Evolutionary conservation across 1,140 invertebrate species (phyloP), one percentile per base, ranked within the genome.

Genomic region (Sweltsa coloradensis): DNA sequence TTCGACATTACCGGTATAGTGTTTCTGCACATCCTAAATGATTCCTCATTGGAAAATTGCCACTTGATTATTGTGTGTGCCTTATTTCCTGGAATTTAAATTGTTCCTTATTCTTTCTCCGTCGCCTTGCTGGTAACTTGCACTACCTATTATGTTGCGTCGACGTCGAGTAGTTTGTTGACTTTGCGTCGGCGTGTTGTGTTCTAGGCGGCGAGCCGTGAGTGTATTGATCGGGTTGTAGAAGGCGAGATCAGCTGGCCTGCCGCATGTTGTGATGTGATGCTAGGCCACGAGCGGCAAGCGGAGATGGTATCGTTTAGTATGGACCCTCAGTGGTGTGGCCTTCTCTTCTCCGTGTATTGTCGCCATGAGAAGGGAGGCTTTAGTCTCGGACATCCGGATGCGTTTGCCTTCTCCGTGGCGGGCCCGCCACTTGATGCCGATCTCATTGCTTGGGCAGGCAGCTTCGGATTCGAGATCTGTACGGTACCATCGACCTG

Each of bases 321-420:
- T 13, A 31, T 53, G 34, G 51, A 53, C 25, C 51, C 51, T 7
- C 51, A 53, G 40, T 51, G 48, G 51, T 53, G 55, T 26, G 55
- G 55, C 11, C 48, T 55, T 25, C 41, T 57, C 11, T 57, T 55
- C 45, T 53, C 55, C 11, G 47, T 57, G 11, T 57, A 54, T 27
- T 52, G 45, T 24, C 42, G 52, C 2, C 54, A 55, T 27, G 55
- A 55, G 36, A 48, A 54, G 27, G 24, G 34, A 25, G n/a, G 25
- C 4, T 46, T 50, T 2, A n/a, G 44, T 13, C 34, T 31, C 2
- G 21, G 41, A 42, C 29, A 16, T 29, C 34, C 52, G 24, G 45
- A 49, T 47, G 31, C 49, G 5, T 37, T 43, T 36, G 46, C 50
- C 13, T 37, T 31, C 24, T 41, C 51, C 18, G 44, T 48, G 11